These are phyloP conservation scores for Ornithoptera priamus DNA, from an alignment of 2,888 invertebrate species.

Conservation along the genomic window DNA sequence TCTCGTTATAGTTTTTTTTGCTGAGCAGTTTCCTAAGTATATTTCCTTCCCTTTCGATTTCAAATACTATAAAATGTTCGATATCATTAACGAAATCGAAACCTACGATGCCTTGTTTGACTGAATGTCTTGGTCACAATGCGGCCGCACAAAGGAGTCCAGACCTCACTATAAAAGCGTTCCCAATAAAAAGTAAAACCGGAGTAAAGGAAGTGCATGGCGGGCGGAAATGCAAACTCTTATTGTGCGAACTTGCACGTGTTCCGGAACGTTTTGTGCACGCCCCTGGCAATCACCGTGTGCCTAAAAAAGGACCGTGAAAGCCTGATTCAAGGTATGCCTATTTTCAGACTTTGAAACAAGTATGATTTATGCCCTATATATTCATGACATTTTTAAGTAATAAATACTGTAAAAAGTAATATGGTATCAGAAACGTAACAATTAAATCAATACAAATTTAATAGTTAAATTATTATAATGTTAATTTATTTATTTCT, in stretches of 20 bases:
- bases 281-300: slow-evolving; percentile 55
- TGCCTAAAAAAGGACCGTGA: slow-evolving; percentile 48
- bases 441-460: no score
- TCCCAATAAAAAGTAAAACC: slow-evolving; percentile 75
- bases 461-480: no score
- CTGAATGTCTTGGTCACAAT: slow-evolving; percentile 73
- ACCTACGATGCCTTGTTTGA: slow-evolving; percentile 73
- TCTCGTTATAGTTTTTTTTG: slow-evolving; percentile 10
- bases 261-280: slow-evolving; percentile 74
- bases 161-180: slow-evolving; percentile 69
- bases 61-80: slow-evolving; percentile 67
- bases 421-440: not conserved
- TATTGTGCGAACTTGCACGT: slow-evolving; percentile 78
- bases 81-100: slow-evolving; percentile 80
- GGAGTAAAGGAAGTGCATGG: slow-evolving; percentile 77
- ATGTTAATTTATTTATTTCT: no score
- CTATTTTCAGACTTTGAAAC: slow-evolving; percentile 51
- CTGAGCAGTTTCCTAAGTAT: slow-evolving; percentile 33
- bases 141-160: slow-evolving; percentile 63
- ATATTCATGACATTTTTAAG: not conserved
- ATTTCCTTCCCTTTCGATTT: slow-evolving; percentile 73
- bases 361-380: not conserved
- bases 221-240: slow-evolving; percentile 79
- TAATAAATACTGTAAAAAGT: not conserved
- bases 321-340: slow-evolving; percentile 53